A percentile compares a stretch with the other conserved stretches of the same genome.
Evolutionary conservation across 2,888 invertebrate genomes (phyloP).

Genomic region (Drosophila antonietae): DNA sequence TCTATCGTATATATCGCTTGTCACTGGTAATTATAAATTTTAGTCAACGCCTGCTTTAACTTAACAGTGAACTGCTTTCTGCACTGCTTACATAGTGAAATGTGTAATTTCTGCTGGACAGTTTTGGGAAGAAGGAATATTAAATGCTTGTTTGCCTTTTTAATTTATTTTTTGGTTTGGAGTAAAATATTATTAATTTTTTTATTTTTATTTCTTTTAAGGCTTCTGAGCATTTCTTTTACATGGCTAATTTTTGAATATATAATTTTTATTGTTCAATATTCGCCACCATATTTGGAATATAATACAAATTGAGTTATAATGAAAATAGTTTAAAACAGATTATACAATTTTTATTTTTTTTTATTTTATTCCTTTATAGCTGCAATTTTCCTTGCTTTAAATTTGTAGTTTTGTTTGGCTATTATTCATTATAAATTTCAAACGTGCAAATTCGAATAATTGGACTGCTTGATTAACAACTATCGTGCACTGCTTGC

Average conservation of each 20-base stretch:
- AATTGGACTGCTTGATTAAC: constrained; percentile 1
- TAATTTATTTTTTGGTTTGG: too few relatives aligned
- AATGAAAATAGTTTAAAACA: too few relatives aligned
- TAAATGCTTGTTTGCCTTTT: background rate
- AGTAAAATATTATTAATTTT: too few relatives aligned
- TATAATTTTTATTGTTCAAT: too few relatives aligned
- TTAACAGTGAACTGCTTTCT: background rate
- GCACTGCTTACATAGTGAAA: background rate
- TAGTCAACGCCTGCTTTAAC: background rate
- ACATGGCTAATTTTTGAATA: too few relatives aligned
- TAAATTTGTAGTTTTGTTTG: background rate
- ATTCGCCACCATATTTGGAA: too few relatives aligned
- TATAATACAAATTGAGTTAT: too few relatives aligned
- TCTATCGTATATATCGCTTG: background rate
- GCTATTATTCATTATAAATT: too few relatives aligned
- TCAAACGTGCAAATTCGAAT: background rate
- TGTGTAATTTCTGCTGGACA: background rate
- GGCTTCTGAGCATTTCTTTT: too few relatives aligned
- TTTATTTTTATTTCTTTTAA: too few relatives aligned
- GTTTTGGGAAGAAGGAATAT: background rate
- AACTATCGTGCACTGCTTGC: constrained; percentile 19
- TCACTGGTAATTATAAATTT: background rate
- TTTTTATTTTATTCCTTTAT: too few relatives aligned
- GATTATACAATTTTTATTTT: too few relatives aligned
- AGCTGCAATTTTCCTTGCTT: background rate